Percentiles rank a stretch among this genome's conserved stretches.
These are phyloP conservation scores for Tetragonisca angustula DNA, from an alignment of 2,888 invertebrate genomes.

Conservation along the genomic window DNA sequence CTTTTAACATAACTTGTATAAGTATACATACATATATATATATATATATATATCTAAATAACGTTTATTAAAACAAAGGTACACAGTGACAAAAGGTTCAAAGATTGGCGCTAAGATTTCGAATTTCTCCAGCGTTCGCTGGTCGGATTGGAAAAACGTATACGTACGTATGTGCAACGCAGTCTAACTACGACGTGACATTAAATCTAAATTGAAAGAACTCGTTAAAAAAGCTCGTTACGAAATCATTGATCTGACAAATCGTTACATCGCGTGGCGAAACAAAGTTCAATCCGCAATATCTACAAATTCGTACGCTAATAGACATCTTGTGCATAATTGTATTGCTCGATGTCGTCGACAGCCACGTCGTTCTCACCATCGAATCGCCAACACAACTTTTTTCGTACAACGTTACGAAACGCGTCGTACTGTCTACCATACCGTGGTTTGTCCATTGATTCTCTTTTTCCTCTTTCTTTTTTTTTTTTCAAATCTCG, in stretches of 20 bases:
- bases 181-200: background rate
- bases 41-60: background rate
- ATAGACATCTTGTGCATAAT: conserved; percentile 30
- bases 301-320: conserved; percentile 34
- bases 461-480: too few species aligned
- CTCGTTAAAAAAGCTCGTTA: conserved; percentile 14
- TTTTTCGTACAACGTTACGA: background rate
- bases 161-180: background rate
- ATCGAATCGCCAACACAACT: background rate
- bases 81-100: background rate
- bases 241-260: conserved; percentile 21
- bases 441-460: background rate
- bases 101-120: background rate
- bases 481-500: background rate
- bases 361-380: background rate
- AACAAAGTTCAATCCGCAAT: conserved; percentile 6
- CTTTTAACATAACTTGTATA: background rate
- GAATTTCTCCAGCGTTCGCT: background rate
- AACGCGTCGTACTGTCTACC: too few species aligned
- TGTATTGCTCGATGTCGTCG: conserved; percentile 16
- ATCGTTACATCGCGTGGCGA: conserved; percentile 40
- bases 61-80: background rate
- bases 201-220: conserved; percentile 13
- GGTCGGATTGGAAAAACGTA: background rate
- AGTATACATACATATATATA: too few species aligned